A percentile compares a stretch with the other conserved stretches of the same genome.
Conservation (phyloP, 2,888 invertebrate species). For the Stenichneumon culpator region DNA sequence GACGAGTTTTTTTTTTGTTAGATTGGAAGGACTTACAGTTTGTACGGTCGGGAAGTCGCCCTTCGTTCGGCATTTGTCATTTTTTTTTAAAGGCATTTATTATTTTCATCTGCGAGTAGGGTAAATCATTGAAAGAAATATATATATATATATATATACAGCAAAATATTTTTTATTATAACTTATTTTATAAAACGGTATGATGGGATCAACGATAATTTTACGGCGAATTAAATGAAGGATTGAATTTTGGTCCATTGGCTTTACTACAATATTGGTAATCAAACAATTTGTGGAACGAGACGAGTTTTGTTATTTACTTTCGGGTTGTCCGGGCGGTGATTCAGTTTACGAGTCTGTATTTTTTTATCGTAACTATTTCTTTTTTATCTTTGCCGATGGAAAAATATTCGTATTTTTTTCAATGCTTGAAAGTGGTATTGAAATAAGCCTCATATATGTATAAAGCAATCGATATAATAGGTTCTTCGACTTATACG, state of each 20-base stretch:
- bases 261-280: background rate
- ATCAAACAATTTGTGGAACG: background rate
- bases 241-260: no score
- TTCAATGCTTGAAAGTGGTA: conserved; percentile 24
- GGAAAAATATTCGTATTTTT: background rate
- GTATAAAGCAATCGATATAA: conserved; percentile 47
- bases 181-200: no score
- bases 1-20: background rate
- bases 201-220: no score
- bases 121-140: no score
- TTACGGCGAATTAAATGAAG: no score
- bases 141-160: no score
- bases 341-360: background rate
- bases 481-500: conserved; percentile 21
- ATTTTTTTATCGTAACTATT: background rate
- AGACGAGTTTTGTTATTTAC: background rate
- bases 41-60: background rate
- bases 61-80: background rate
- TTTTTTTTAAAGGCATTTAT: background rate
- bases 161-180: no score
- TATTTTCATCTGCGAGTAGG: background rate
- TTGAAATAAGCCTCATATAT: conserved; percentile 17
- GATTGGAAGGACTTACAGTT: background rate
- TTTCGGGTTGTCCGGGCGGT: background rate
- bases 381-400: background rate